Evolutionary conservation across 37 sponge, comb jelly and placozoan species (phyloP), one percentile per base, ranked within the genome.

Genomic region (Halisarca cf. caerulea): DNA sequence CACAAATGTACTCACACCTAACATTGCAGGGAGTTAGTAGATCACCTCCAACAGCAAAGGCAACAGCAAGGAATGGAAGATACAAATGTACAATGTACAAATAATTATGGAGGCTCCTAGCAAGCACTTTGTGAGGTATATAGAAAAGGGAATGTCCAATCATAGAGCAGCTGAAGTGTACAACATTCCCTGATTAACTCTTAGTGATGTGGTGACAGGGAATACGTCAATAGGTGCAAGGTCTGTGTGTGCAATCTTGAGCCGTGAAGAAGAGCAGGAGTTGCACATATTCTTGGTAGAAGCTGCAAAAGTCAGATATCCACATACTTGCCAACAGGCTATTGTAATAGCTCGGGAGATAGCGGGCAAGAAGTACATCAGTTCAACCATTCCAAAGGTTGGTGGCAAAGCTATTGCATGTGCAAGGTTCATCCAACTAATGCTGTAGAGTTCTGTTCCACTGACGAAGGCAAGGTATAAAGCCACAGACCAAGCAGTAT

Each of bases 391-490:
- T 27, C 62, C 80, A 3, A 66, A 23, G 86, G 80, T 11, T 86
- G 86, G 86, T 86, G 83, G 83, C 64, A 82, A n/a, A n/a, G 55
- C 5, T 88, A 82, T 88, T 25, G n/a, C n/a, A n/a, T n/a, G 66
- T 34, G 39, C 72, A 59, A 35, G 88, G 24, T 78, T 82, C 73
- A 79, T 83, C 0, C 20, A 83, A 14, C 27, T 88, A 27, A 77
- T 68, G 2, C 27, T 88, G 4, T 23, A 74, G 25, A 11, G 64
- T 27, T 58, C 88, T 59, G 79, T 69, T 37, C 58, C 84, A 59
- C 74, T 89, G 23, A 79, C 89, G 70, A 34, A 44, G 6, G 82
- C 89, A 30, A 79, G 89, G 40, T 62, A 71, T 30, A 40, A 4
- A 58, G 89, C 89, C 28, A 54, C 74, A 30, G 85, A 84, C 54